These are phyloP conservation scores for Drosophila saltans DNA, from an alignment of 1,140 invertebrate genomes.

Conservation along the genomic window DNA sequence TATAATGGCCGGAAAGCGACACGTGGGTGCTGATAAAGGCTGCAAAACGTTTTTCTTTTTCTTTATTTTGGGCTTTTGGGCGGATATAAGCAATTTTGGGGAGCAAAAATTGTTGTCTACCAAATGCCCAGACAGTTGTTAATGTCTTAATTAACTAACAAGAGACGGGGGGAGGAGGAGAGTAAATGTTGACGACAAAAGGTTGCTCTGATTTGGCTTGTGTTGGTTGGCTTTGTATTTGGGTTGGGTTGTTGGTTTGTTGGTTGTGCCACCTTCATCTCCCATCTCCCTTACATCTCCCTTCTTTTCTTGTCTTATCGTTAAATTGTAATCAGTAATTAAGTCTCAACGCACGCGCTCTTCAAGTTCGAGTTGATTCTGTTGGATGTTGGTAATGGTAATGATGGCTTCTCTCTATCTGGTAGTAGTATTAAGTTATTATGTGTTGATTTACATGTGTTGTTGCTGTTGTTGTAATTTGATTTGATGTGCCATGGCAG, in stretches of 20 bases:
- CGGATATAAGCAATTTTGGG: slow-evolving; percentile 75
- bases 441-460: slow-evolving; percentile 78
- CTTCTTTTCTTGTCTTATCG: slow-evolving; percentile 51
- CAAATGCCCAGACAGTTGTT: slow-evolving; percentile 48
- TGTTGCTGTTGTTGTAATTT: slow-evolving; percentile 55
- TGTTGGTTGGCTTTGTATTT: not conserved
- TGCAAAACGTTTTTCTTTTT: slow-evolving; percentile 16
- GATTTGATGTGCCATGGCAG: slow-evolving; percentile 44
- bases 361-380: slow-evolving; percentile 34
- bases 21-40: slow-evolving; percentile 74
- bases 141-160: slow-evolving; percentile 82
- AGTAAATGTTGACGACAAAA: slow-evolving; percentile 4
- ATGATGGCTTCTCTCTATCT: slow-evolving; percentile 2
- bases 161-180: not conserved
- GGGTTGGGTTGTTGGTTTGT: not conserved
- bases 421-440: slow-evolving; percentile 63
- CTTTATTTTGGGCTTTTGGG: slow-evolving; percentile 19
- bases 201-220: slow-evolving; percentile 23
- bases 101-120: slow-evolving; percentile 28
- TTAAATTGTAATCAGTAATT: slow-evolving; percentile 82
- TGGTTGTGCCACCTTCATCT: not conserved
- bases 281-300: slow-evolving; percentile 2
- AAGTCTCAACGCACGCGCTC: slow-evolving; percentile 70
- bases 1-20: slow-evolving; percentile 76
- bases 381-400: slow-evolving; percentile 9